Percentiles rank a stretch among this genome's conserved stretches.
Conservation (phyloP, 2,113 vertebrate genomes). For the Psittacula cyanocephala region DNA sequence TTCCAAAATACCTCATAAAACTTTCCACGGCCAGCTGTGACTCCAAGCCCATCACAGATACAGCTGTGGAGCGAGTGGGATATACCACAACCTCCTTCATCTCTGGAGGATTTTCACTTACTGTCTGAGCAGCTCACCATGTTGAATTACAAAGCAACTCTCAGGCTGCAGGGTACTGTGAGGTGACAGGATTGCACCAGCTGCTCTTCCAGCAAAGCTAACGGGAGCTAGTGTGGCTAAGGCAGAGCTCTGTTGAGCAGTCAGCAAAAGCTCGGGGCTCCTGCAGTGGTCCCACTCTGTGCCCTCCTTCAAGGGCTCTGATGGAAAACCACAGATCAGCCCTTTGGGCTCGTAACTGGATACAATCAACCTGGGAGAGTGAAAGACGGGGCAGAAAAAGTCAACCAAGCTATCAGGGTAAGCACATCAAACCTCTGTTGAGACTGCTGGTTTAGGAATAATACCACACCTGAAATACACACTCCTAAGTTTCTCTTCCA, state of each 20-base stretch:
- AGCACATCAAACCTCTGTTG: neutral
- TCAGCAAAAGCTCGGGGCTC: neutral
- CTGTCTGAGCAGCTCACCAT: neutral
- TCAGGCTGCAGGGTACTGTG: neutral
- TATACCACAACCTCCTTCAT: neutral
- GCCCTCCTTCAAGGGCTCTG: neutral
- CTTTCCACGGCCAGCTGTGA: neutral
- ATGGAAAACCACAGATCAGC: neutral
- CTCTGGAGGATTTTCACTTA: neutral
- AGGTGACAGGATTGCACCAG: neutral
- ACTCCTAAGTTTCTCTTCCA: neutral
- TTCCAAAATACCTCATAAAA: neutral
- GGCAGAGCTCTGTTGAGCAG: neutral
- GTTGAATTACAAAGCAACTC: neutral
- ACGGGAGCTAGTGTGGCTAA: fast-evolving
- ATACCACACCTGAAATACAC: neutral
- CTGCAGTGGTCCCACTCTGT: fast-evolving
- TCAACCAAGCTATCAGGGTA: neutral
- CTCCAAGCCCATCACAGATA: neutral
- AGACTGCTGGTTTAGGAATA: slow-evolving; percentile 5
- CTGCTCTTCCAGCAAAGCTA: neutral
- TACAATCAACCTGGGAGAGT: neutral
- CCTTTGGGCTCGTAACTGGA: neutral
- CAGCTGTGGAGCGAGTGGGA: neutral
- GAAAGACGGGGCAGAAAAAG: neutral